Evolutionary conservation across 1,140 invertebrate species (phyloP), one percentile per base, ranked within the genome.

Genomic region (Elymnias hypermnestra): DNA sequence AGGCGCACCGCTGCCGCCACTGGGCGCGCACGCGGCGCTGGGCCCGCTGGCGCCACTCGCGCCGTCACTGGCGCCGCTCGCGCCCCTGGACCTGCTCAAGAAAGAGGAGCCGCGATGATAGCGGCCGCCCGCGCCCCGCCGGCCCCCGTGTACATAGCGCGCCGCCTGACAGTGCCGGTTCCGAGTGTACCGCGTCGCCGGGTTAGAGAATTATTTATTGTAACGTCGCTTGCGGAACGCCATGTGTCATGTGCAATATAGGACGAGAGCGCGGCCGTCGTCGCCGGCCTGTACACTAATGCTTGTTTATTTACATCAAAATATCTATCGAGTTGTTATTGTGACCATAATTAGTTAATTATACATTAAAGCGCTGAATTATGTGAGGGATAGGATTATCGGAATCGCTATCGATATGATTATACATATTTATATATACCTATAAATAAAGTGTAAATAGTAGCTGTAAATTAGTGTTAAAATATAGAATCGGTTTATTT

Each of bases 81-180:
- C 77, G 26, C 75, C 79, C 23, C 69, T 82, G 41, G 81, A 83
- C 71, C 70, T 83, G 67, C 74, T 84, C 71, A 84, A 84, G 62
- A 87, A 87, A 56, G 85, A 87, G 66, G 85, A 87, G 72, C 85
- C 85, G 64, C 83, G 86, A 87, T 87, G 86, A 86, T 86, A 84
- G 72, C 72, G 65, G 54, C 60, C 60, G 64, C 60, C 55, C 65
- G 62, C 51, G 54, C 57, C 61, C 57, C 19, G 72, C 60, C 71
- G 72, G 70, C 63, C 61, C 63, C 67, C 60, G 29, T 33, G 62
- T 62, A 46, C 57, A 31, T 68, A 62, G 59, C 68, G 66, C 71
- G 69, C 66, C 67, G 70, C 72, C 72, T 72, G 54, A 59, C 65
- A 66, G 65, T 71, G 71, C 70, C 71, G 69, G 64, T n/a, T n/a